Evolutionary conservation across 2,797 vertebrate genomes (phyloP).

Genomic region (Mus caroli): DNA sequence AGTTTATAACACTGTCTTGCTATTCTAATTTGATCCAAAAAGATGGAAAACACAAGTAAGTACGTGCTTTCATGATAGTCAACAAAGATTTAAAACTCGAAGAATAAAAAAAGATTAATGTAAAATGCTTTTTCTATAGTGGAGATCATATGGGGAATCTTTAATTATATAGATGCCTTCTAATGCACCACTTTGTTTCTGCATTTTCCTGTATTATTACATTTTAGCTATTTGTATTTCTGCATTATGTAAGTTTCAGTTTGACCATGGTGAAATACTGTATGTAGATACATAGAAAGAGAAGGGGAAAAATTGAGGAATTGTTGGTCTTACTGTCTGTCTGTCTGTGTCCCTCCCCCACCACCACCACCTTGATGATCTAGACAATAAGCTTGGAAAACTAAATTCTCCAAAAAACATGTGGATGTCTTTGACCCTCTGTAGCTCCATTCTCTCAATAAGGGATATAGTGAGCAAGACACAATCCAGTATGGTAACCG

Average conservation of each 20-base stretch:
- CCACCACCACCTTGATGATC: background rate
- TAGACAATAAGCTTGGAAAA: background rate
- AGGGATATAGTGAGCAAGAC: background rate
- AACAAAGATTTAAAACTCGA: conserved; percentile 48
- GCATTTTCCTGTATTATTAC: background rate
- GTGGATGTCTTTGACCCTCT: background rate
- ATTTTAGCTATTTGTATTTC: background rate
- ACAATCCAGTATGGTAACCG: background rate
- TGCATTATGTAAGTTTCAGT: conserved; percentile 9
- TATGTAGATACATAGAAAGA: background rate
- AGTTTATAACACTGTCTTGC: conserved; percentile 35
- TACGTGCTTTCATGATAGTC: background rate
- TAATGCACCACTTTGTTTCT: background rate
- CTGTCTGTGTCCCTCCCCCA: background rate
- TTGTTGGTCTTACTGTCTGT: background rate
- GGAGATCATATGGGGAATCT: background rate
- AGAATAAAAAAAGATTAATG: conserved; percentile 38
- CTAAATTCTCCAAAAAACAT: background rate
- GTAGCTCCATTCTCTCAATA: background rate
- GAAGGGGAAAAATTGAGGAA: background rate
- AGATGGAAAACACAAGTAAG: background rate
- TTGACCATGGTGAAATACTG: background rate
- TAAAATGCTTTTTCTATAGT: background rate
- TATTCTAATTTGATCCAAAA: conserved; percentile 39
- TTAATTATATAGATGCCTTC: background rate